phyloP scores from a whole-genome alignment of 2,888 invertebrate genomes.

The Allolobophora icterica region DNA sequence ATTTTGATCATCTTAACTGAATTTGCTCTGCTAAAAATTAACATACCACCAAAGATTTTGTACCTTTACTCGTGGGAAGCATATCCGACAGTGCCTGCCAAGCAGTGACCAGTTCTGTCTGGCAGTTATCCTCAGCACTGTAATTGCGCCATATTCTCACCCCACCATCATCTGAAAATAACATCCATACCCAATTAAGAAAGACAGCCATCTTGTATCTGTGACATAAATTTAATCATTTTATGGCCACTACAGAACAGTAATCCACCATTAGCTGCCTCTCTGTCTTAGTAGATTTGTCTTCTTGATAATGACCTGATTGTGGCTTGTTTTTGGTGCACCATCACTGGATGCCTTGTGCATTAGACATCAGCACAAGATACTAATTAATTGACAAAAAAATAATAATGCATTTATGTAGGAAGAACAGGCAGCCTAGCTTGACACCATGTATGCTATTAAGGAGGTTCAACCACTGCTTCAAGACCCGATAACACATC shows the following conservation, averaged over 20 bases:
- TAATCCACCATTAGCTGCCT: not conserved
- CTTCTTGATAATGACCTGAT: too few relatives aligned
- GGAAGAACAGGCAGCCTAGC: not conserved
- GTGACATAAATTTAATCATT: not conserved
- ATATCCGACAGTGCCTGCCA: slow-evolving; percentile 84
- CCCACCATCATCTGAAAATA: slow-evolving; percentile 74
- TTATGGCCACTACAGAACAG: not conserved
- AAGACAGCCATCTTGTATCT: not conserved
- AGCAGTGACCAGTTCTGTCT: slow-evolving; percentile 74
- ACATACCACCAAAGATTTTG: not conserved
- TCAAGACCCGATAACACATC: not conserved
- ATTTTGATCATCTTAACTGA: not conserved
- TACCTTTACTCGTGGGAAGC: slow-evolving; percentile 67
- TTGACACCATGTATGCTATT: not conserved
- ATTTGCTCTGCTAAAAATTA: not conserved
- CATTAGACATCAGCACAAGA: too few relatives aligned
- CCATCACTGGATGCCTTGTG: too few relatives aligned
- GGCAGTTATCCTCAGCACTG: slow-evolving; percentile 56
- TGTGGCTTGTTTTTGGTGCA: too few relatives aligned
- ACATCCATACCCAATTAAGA: not conserved
- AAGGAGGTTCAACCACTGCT: not conserved
- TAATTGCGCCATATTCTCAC: slow-evolving; percentile 75
- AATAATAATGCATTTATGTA: too few relatives aligned
- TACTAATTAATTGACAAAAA: too few relatives aligned
- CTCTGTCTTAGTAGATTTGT: not conserved